Evolutionary conservation across 2,888 invertebrate genomes (phyloP), one percentile per base, ranked within the genome.

Genomic region (Drosophila atripex): DNA sequence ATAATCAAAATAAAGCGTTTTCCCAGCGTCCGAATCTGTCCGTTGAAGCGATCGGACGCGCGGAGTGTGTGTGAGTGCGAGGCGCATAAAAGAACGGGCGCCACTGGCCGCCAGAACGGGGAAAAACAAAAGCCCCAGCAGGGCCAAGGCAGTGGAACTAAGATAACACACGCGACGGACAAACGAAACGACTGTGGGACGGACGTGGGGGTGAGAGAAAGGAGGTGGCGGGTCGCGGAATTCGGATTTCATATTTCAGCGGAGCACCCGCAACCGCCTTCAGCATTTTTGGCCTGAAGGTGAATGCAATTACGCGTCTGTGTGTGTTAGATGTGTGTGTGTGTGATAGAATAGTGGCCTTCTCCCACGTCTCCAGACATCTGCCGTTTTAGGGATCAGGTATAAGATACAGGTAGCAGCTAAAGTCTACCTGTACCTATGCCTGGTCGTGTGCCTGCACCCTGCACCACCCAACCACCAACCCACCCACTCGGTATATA

Each of bases 1-100:
- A 87, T 83, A 90, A 91, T 89, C 91, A 90, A 91, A 90, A 90
- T 90, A 91, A 91, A 91, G 90, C 69, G 89, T 90, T 90, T 85
- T 86, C 85, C 78, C 87, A 87, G 86, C 87, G 87, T 82, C 83
- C 82, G 88, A 77, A 84, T 76, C 80, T 63, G 70, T 63, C 64
- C 65, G 54, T 43, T 63, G 50, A 68, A 65, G 52, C 59, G 51
- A 50, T 63, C 53, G 73, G 60, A 49, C 59, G 72, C 65, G 69
- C 75, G 78, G 76, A 66, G 72, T 69, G 61, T 75, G 79, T 85
- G 52, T 73, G 77, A 72, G 56, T 41, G 39, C 18, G 52, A 25
- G 50, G 77, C 56, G 39, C 38, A 46, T 11, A 21, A 4, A 18
- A 59, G 57, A 41, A 30, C 41, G 47, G 35, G 28, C 45, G 47